phyloP scores from a whole-genome alignment of 1,140 invertebrate genomes.

The Magallana angulata region DNA sequence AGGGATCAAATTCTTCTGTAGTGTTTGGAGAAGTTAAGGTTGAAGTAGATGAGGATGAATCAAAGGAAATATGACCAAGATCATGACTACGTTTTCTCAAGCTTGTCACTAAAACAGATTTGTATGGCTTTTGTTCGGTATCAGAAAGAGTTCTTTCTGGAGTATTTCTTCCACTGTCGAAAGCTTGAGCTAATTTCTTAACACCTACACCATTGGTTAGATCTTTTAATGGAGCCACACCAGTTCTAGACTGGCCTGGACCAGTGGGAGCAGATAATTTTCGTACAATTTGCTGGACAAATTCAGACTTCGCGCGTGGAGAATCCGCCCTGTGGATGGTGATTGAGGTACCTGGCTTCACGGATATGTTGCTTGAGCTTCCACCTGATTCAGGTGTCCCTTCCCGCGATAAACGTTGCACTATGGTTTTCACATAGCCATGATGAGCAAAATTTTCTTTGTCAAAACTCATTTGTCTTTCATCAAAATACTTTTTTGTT shows the following conservation, averaged over 20 bases:
- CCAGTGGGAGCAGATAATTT: slow-evolving; percentile 68
- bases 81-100: slow-evolving; percentile 29
- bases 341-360: slow-evolving; percentile 49
- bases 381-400: slow-evolving; percentile 65
- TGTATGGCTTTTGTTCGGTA: slow-evolving; percentile 51
- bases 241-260: slow-evolving; percentile 54
- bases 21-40: slow-evolving; percentile 55
- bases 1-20: slow-evolving; percentile 44
- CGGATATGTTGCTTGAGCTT: slow-evolving; percentile 56
- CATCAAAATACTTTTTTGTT: slow-evolving; percentile 49
- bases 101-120: slow-evolving; percentile 23
- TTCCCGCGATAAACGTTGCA: slow-evolving; percentile 72
- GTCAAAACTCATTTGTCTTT: slow-evolving; percentile 59
- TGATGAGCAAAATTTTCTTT: slow-evolving; percentile 72
- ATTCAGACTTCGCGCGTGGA: slow-evolving; percentile 67
- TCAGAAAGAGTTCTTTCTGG: slow-evolving; percentile 65
- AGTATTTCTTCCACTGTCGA: slow-evolving; percentile 57
- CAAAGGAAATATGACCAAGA: slow-evolving; percentile 41
- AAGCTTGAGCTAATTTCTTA: slow-evolving; percentile 66
- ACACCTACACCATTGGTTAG: slow-evolving; percentile 70
- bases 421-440: slow-evolving; percentile 71
- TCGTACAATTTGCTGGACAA: slow-evolving; percentile 70
- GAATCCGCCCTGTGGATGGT: slow-evolving; percentile 64
- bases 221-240: slow-evolving; percentile 68
- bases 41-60: slow-evolving; percentile 57